A percentile compares a stretch with the other conserved stretches of the same genome.
Evolutionary conservation across 2,113 vertebrate genomes (phyloP).

Genomic region (Syngnathoides biaculeatus): DNA sequence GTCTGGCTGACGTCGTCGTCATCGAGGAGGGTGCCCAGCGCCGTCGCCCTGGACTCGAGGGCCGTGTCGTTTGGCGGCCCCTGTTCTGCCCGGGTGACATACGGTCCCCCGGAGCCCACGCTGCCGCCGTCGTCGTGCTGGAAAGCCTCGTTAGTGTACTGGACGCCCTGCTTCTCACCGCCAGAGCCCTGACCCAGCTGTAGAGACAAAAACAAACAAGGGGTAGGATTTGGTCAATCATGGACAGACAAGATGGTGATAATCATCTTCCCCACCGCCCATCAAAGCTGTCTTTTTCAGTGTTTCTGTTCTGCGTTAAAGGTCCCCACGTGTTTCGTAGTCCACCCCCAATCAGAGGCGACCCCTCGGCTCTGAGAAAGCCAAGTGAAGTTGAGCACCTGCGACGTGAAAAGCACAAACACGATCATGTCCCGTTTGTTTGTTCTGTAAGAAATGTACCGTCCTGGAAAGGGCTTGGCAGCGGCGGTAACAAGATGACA

Average conservation of each 20-base stretch:
- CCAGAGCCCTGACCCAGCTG: constrained; percentile 52
- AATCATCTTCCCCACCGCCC: not conserved
- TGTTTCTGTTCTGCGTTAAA: not conserved
- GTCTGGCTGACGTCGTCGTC: constrained; percentile 41
- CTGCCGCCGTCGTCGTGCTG: constrained; percentile 47
- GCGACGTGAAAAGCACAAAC: not conserved
- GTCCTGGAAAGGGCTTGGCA: no score
- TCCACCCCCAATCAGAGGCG: no score
- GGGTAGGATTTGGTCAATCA: not conserved
- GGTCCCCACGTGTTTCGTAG: no score
- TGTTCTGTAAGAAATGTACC: not conserved
- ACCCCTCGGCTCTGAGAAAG: not conserved
- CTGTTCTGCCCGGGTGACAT: fast-evolving
- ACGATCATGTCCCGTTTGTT: not conserved
- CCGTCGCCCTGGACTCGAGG: not conserved
- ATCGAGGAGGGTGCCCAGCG: not conserved
- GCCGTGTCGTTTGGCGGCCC: not conserved
- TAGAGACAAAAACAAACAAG: not conserved
- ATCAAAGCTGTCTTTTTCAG: not conserved
- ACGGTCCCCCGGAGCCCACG: constrained; percentile 2
- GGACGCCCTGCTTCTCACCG: constrained; percentile 51
- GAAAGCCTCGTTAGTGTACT: constrained; percentile 68
- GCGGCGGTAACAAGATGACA: no score
- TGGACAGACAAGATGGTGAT: not conserved
- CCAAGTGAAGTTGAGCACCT: not conserved